Base-by-base conservation (phyloP, 1,140 invertebrate species). In the Apis laboriosa region DNA sequence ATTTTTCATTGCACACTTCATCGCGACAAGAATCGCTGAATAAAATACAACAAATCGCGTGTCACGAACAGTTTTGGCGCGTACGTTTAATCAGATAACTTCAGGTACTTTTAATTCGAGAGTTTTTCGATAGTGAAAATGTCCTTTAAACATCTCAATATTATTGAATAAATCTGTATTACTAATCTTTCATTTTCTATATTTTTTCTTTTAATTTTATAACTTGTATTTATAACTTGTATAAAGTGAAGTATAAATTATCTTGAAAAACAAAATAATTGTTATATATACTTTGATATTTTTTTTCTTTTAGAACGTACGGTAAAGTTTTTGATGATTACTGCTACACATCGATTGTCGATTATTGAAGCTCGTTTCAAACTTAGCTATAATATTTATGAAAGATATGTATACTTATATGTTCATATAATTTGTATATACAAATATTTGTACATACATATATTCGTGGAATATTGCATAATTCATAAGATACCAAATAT, bases 71-170 rank as follows among this genome's bases (percentile, higher is more conserved):
- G 34, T 78, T 78, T 67, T 28, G 55, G 43, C 55, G 71, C 72
- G 74, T 21, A 83, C 77, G 71, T 68, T 75, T 24, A 17, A 64
- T 28, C 51, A 63, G 24, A 53, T 5, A 73, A 83, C n/a, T 70
- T 81, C 58, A 64, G 60, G 58, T 77, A 85, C 71, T 28, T 60
- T 84, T 55, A 55, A 84, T 71, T 53, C 73, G 73, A 76, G 79
- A 81, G n/a, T 66, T 61, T 66, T 61, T 75, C 79, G 53, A 67
- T 56, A 28, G 17, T 34, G 19, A 8, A 24, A 21, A 74, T 51
- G 12, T 17, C 9, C 1, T 21, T 21, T 15, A 13, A 55, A 71
- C 7, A 51, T 71, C 55, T 79, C n/a, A 53, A 77, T 66, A 55
- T 60, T 28, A 78, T 70, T n/a, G 34, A 43, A 78, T 58, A 9